Evolutionary conservation across 2,888 invertebrate genomes (phyloP), one percentile per base, ranked within the genome.

Genomic region (Mellilla xanthometata): DNA sequence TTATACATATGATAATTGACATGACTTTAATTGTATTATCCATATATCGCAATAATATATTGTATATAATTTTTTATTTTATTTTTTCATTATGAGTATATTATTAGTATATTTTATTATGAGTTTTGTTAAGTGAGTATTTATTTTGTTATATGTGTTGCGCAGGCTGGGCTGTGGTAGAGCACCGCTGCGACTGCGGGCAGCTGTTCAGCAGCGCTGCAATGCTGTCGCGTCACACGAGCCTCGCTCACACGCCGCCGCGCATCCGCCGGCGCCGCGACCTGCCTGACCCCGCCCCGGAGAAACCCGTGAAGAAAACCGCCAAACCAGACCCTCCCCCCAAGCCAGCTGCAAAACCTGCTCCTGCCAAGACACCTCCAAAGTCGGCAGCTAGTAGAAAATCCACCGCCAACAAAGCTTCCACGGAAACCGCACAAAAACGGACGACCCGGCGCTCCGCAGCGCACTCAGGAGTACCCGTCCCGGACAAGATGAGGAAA

Each of bases 161-260:
- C 3, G 7, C 26, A 12, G 34, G 34, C n/a, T n/a, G 26, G 1
- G 28, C 15, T 6, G 77, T 71, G 26, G 72, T 64, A 29, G 83
- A 76, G 73, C 91, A 92, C 60, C 84, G 92, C 1, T 90, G 90
- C 54, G 90, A 90, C 63, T 90, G 90, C 55, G 90, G 90, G 0
- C 81, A 86, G 62, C 49, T 84, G 51, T 90, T 90, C 67, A 78
- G 80, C 41, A 86, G 83, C 62, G 88, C 82, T 8, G 85, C 86
- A 13, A 56, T 90, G 11, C 58, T 90, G 48, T 57, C 81, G 46
- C 76, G 88, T 40, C 90, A 90, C 76, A 79, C 87, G 1, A 68
- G 76, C 8, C 72, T 88, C 0, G 92, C 85, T 51, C 90, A 90
- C 75, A 90, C 90, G 10, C 90, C 90, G 53, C 90, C 89, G 61